Base-by-base conservation (phyloP, 1,140 invertebrate genomes). In the Coenobita brevimanus region DNA sequence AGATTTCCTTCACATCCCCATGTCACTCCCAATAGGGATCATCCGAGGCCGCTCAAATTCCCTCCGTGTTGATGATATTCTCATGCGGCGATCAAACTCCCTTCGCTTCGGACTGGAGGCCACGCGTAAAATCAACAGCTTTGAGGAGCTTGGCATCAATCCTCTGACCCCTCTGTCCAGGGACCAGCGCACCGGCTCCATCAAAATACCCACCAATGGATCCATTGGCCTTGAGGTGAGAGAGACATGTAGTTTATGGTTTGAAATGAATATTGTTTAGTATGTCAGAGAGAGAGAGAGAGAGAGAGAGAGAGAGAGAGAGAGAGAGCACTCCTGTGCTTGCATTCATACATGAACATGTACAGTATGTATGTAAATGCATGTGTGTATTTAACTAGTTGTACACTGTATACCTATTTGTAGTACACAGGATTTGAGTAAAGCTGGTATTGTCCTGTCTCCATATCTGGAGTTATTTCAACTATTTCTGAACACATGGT, bases 221-320 rank as follows among this genome's bases (percentile, higher is more conserved):
- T 97, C 96, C 91, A 97, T 97, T 81, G 96, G 96, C 30, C 93
- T 97, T 82, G 96, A 97, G 92, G 96, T 97, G 89, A 96, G 96
- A 96, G 0, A 96, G 96, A 71, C 15, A 27, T 30, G 15, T 46
- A 27, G n/a, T 41, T 21, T 10, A 17, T 27, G 38, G 30, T 13
- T 24, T 36, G 30, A 36, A 30, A 4, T 73, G 2, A 13, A 38
- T 38, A n/a, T n/a, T n/a, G n/a, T n/a, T n/a, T n/a, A n/a, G n/a
- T n/a, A n/a, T n/a, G n/a, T n/a, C n/a, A n/a, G n/a, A n/a, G n/a
- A n/a, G n/a, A n/a, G n/a, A n/a, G 46, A 50, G 46, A 50, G 46
- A 50, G 46, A 17, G 46, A 50, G 46, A 50, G 46, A 50, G 46
- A 17, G 46, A 50, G 46, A 50, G 17, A 50, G 46, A 50, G 46